Conservation (phyloP, 2,113 vertebrate species). For the Clarias gariepinus region DNA sequence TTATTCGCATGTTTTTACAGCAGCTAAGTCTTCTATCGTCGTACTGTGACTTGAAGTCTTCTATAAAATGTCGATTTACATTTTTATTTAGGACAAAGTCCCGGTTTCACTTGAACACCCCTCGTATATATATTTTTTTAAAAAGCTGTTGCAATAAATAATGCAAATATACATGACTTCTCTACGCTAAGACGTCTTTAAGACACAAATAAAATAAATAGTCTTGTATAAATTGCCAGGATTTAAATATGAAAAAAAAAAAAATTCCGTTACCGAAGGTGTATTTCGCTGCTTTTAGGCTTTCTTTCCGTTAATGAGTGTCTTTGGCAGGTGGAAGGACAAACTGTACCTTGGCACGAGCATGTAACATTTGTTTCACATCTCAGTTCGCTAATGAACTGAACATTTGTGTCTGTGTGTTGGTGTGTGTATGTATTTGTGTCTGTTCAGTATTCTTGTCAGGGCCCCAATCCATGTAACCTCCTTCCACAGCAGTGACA, state of each 20-base stretch:
- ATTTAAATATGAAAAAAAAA: not conserved
- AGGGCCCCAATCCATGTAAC: constrained; percentile 4
- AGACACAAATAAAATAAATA: not conserved
- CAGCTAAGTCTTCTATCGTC: too few relatives aligned
- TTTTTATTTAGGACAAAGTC: too few relatives aligned
- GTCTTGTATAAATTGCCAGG: not conserved
- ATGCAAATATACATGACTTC: not conserved
- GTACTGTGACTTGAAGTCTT: too few relatives aligned
- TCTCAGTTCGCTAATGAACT: not conserved
- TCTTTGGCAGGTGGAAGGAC: not conserved
- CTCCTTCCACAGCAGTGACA: not conserved
- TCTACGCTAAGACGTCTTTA: not conserved
- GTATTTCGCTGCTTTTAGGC: not conserved
- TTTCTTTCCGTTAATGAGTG: not conserved
- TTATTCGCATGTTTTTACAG: too few relatives aligned
- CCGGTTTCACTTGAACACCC: too few relatives aligned
- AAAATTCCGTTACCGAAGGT: not conserved
- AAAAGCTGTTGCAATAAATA: not conserved
- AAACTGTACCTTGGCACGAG: not conserved
- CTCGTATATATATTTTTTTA: too few relatives aligned
- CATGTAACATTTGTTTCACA: not conserved
- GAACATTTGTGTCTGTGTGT: not conserved
- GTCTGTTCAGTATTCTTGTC: constrained; percentile 2
- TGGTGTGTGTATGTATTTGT: not conserved
- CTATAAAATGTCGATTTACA: too few relatives aligned